Conservation (phyloP, 2,888 invertebrate genomes). For the Drosophila nr. fundita region DNA sequence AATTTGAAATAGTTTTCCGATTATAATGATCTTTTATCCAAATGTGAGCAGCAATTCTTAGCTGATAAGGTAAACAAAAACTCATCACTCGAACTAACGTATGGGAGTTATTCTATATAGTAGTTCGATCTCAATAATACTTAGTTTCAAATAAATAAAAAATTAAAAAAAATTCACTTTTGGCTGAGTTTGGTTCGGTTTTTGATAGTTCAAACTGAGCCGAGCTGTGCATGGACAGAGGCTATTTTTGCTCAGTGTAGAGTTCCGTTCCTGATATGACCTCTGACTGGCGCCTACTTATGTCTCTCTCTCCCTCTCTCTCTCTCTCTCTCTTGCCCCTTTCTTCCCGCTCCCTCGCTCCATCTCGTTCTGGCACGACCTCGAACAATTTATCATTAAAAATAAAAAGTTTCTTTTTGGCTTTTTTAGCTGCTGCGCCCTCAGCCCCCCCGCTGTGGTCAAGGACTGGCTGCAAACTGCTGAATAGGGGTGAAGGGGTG, state of each 20-base stretch:
- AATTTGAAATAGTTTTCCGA: neutral
- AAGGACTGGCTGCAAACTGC: slow-evolving; percentile 34
- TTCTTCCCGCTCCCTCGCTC: slow-evolving; percentile 10
- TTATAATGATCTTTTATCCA: neutral
- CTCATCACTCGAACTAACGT: neutral
- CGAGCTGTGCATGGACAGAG: neutral
- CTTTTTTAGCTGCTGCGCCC: slow-evolving; percentile 23
- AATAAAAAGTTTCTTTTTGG: slow-evolving; percentile 68
- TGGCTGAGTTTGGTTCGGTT: neutral
- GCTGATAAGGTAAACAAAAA: neutral
- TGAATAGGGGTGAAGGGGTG: neutral
- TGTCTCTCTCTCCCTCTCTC: slow-evolving; percentile 14
- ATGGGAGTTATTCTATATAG: neutral
- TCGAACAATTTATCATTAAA: slow-evolving; percentile 73
- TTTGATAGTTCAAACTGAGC: neutral
- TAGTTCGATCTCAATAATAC: neutral
- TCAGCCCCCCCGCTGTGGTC: slow-evolving; percentile 58
- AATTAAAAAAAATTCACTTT: neutral
- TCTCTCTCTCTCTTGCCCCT: neutral
- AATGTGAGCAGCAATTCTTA: neutral
- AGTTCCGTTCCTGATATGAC: slow-evolving; percentile 39
- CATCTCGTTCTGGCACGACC: slow-evolving; percentile 12
- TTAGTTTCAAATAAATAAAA: neutral
- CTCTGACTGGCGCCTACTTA: slow-evolving; percentile 66
- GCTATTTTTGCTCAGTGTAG: neutral